Conservation (phyloP, 1,140 invertebrate species). For the Agraylea sexmaculata region DNA sequence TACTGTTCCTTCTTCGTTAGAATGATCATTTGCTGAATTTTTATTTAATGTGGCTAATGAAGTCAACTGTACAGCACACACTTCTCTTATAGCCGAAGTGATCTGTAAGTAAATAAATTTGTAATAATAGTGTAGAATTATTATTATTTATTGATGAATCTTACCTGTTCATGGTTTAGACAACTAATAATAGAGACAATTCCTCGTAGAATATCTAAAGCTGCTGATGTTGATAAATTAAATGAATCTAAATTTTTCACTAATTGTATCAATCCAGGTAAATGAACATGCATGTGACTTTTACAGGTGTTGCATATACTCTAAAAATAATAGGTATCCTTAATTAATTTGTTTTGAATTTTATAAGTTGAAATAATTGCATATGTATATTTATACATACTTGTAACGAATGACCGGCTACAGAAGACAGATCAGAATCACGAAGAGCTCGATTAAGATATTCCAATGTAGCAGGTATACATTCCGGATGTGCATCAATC, state of each 20-base stretch:
- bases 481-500: constrained; percentile 79
- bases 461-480: constrained; percentile 69
- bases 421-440: constrained; percentile 55
- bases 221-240: constrained; percentile 66
- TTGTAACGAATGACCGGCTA: constrained; percentile 61
- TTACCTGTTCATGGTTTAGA: constrained; percentile 48
- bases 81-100: constrained; percentile 58
- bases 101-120: constrained; percentile 32
- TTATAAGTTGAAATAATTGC: background rate
- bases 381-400: constrained; percentile 19
- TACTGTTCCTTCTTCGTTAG: constrained; percentile 63
- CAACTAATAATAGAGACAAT: constrained; percentile 51
- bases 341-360: constrained; percentile 3
- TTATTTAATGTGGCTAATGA: constrained; percentile 47
- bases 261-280: constrained; percentile 69
- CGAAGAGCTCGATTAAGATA: constrained; percentile 64
- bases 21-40: constrained; percentile 20
- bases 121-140: constrained; percentile 4
- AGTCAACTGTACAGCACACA: constrained; percentile 65
- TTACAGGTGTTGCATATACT: constrained; percentile 69
- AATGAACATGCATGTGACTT: constrained; percentile 68
- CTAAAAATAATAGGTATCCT: constrained; percentile 25
- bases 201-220: constrained; percentile 74
- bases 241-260: constrained; percentile 68
- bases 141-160: background rate